A percentile compares a stretch with the other conserved stretches of the same genome.
These are phyloP conservation scores for Clarias gariepinus DNA, from an alignment of 2,113 vertebrate genomes.

Conservation along the genomic window DNA sequence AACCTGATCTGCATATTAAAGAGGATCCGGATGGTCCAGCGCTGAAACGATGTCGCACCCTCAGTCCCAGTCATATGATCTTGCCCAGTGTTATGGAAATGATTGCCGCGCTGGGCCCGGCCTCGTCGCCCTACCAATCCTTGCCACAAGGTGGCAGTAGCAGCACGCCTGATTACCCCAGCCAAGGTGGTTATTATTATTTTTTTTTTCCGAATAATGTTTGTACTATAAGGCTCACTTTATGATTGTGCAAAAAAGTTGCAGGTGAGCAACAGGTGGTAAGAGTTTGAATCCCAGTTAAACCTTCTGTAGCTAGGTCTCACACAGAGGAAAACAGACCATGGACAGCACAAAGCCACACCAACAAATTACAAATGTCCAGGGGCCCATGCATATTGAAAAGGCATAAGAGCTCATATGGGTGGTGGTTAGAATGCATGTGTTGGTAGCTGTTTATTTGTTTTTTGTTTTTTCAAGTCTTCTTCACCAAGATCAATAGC, in stretches of 20 bases:
- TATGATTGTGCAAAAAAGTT: not conserved
- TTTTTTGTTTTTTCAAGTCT: not conserved
- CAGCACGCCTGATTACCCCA: slow-evolving; percentile 74
- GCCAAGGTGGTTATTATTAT: slow-evolving; percentile 73
- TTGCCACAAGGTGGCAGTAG: slow-evolving; percentile 69
- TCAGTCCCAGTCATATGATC: slow-evolving; percentile 92
- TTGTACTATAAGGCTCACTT: not conserved
- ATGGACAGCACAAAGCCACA: not conserved
- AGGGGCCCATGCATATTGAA: not conserved
- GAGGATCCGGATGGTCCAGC: slow-evolving; percentile 88
- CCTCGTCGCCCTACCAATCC: slow-evolving; percentile 75
- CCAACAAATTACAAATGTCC: not conserved
- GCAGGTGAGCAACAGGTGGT: not conserved
- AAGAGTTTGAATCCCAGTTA: not conserved
- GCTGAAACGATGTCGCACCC: slow-evolving; percentile 89
- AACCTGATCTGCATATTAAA: slow-evolving; percentile 88
- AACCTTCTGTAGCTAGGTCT: not conserved
- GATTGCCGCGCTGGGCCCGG: slow-evolving; percentile 87
- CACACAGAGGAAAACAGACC: not conserved
- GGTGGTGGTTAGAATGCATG: not conserved
- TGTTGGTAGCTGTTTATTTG: not conserved
- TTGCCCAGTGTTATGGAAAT: slow-evolving; percentile 96
- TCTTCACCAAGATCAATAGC: not conserved
- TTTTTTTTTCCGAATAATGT: not conserved
- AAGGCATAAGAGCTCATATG: not conserved